These are phyloP conservation scores for Ambastaia sidthimunki DNA, from an alignment of 2,797 vertebrate species.

Conservation along the genomic window DNA sequence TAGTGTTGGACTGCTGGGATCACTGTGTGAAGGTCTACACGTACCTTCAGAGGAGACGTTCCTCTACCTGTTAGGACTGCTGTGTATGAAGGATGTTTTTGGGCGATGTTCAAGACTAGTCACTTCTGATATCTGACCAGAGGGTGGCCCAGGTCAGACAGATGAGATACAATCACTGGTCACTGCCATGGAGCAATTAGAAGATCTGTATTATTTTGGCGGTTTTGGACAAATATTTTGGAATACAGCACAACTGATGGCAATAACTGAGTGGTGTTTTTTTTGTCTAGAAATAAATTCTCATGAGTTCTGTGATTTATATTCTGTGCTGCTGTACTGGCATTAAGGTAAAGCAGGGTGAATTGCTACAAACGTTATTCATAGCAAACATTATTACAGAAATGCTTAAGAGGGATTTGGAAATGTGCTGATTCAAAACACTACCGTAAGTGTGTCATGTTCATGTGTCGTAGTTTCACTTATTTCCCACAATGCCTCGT, in stretches of 20 bases:
- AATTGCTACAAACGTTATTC: neutral
- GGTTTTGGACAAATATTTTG: slow-evolving; percentile 11
- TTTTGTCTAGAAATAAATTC: slow-evolving; percentile 14
- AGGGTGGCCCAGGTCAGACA: slow-evolving; percentile 13
- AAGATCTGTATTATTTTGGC: slow-evolving; percentile 13
- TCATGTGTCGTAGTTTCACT: slow-evolving; percentile 18
- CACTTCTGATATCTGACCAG: slow-evolving; percentile 56
- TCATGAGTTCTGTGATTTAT: slow-evolving; percentile 15
- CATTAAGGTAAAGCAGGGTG: neutral
- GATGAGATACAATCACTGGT: slow-evolving; percentile 10
- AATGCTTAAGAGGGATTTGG: neutral
- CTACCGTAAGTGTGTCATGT: slow-evolving; percentile 14
- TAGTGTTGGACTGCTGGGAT: slow-evolving; percentile 97
- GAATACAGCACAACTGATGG: slow-evolving; percentile 52
- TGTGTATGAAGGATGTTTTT: slow-evolving; percentile 16
- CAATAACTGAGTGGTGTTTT: slow-evolving; percentile 60
- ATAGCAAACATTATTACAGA: neutral
- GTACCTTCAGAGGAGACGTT: slow-evolving; percentile 88
- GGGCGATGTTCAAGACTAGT: slow-evolving; percentile 34
- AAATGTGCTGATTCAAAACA: slow-evolving; percentile 9
- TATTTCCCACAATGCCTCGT: slow-evolving; percentile 13
- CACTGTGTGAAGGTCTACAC: slow-evolving; percentile 98
- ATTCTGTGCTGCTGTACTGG: slow-evolving; percentile 1
- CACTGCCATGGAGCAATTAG: slow-evolving; percentile 35
- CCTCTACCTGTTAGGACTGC: slow-evolving; percentile 74